Evolutionary conservation across 2,888 invertebrate species (phyloP).

Genomic region (Steromphala cineraria): DNA sequence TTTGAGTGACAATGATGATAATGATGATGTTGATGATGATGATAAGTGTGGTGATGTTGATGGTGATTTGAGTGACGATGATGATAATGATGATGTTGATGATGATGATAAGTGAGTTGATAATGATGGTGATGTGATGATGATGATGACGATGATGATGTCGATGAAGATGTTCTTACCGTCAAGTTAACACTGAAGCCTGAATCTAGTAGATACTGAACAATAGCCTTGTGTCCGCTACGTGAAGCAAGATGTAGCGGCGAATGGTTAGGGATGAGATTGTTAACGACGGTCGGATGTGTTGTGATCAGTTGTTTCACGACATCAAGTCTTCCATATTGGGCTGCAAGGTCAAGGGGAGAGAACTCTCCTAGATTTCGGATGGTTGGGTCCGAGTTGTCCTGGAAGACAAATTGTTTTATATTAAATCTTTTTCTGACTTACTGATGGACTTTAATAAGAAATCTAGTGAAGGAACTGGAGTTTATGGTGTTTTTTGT

Average conservation of each 20-base stretch:
- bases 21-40: no score
- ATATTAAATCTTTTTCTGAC: background rate
- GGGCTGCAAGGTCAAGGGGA: conserved; percentile 94
- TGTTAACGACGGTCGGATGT: conserved; percentile 85
- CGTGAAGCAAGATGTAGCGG: conserved; percentile 95
- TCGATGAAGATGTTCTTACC: conserved; percentile 51
- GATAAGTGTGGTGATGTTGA: no score
- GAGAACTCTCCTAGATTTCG: conserved; percentile 92
- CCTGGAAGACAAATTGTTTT: conserved; percentile 72
- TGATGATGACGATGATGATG: no score
- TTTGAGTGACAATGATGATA: no score
- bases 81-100: no score
- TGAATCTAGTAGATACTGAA: conserved; percentile 86
- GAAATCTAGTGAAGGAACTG: no score
- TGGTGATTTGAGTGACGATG: no score
- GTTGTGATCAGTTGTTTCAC: conserved; percentile 90
- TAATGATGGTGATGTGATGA: no score
- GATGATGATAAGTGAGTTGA: no score
- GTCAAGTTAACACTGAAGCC: conserved; percentile 88
- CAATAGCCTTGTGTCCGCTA: conserved; percentile 85
- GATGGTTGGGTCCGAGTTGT: conserved; percentile 91
- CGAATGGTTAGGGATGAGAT: conserved; percentile 83
- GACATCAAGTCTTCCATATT: conserved; percentile 83
- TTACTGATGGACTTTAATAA: no score
- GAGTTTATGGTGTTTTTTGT: no score